Base-by-base conservation (phyloP, 2,797 vertebrate species). In the Cottoperca gobio region DNA sequence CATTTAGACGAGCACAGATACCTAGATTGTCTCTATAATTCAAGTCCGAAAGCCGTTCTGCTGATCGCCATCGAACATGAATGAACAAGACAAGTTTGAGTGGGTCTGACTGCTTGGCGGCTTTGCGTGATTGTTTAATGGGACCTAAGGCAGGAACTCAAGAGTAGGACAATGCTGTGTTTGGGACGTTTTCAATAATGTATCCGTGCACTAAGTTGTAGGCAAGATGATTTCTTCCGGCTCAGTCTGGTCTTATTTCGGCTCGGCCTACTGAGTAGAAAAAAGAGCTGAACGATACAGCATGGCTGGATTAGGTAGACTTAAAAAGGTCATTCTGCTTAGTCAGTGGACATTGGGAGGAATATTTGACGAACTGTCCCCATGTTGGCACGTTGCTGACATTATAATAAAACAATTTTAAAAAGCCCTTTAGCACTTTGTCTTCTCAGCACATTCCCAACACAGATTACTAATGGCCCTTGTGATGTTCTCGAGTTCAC, bases 311-410 rank as follows among this genome's bases (percentile, higher is more conserved):
- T 89, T 87, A 90, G 86, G 79, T 86, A 68, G n/a, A 83, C 83
- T 82, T 76, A 72, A 78, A 83, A 82, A 80, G 70, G 78, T 89
- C 86, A 88, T 70, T 53, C 78, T 74, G 86, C 86, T 91, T 89
- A 84, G 48, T 86, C 88, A 89, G 85, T 77, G 75, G 50, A 84
- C 81, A 86, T 85, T 59, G 82, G 81, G 70, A 82, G 61, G 62
- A 91, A 82, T 75, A 84, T 74, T 74, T 85, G 81, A 90, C 73
- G 70, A 89, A 86, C 64, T 82, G 73, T 85, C 78, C 70, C 58
- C 68, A 76, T 79, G 78, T 78, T 84, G 82, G 66, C 76, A 82
- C 31, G 53, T 62, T 87, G 89, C 84, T 91, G 78, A 88, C 76
- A 88, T 76, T 37, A 78, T 67, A 70, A 81, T 60, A 66, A 77